Conservation (phyloP, 2,113 vertebrate genomes). For the Cepphus grylle region DNA sequence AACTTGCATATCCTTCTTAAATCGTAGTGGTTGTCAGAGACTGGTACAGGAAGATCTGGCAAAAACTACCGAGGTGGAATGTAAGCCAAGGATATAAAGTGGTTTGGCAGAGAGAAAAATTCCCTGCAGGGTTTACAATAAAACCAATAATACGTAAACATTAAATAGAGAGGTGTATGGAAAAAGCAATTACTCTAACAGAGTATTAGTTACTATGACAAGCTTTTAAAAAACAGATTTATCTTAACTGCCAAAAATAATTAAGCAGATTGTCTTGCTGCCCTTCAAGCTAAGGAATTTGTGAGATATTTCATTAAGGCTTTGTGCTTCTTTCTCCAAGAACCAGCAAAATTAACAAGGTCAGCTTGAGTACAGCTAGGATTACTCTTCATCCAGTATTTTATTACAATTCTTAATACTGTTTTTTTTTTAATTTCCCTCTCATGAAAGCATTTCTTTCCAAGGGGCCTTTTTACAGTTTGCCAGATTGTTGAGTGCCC, state of each 20-base stretch:
- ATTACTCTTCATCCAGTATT: neutral
- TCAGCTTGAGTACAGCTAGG: neutral
- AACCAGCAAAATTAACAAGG: slow-evolving; percentile 7
- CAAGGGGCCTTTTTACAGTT: neutral
- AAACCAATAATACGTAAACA: neutral
- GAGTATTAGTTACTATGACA: neutral
- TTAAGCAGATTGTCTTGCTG: neutral
- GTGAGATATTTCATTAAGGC: neutral
- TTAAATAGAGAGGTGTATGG: neutral
- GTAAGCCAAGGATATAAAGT: neutral
- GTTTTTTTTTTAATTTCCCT: neutral
- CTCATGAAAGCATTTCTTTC: neutral
- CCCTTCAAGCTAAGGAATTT: neutral
- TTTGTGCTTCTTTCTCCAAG: neutral
- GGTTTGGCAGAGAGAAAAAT: neutral
- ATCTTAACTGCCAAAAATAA: slow-evolving; percentile 2
- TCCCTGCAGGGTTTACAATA: neutral
- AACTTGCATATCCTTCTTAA: neutral
- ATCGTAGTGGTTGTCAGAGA: neutral
- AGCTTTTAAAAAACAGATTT: neutral
- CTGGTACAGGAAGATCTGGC: neutral
- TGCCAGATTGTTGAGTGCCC: neutral
- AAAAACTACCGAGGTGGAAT: neutral
- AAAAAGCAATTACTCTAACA: neutral
- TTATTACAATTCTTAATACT: neutral